Evolutionary conservation across 2,113 vertebrate species (phyloP).

Genomic region (Brachyhypopomus occidentalis): DNA sequence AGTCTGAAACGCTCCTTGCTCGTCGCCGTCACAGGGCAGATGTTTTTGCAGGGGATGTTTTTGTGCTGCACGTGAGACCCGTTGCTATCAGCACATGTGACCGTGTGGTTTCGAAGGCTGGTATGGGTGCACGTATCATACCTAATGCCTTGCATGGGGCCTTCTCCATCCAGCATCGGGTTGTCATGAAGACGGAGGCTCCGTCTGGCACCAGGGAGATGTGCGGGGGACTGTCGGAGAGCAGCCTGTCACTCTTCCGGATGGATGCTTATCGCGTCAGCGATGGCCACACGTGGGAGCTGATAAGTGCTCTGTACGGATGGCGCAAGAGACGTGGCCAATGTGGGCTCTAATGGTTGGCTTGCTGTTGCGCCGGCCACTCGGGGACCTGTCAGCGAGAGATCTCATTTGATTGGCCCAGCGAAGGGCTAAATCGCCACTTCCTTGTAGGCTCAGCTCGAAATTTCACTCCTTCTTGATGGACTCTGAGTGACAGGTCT

Average conservation of each 20-base stretch:
- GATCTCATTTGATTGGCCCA: slow-evolving; percentile 10
- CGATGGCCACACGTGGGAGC: neutral
- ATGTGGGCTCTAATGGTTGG: slow-evolving; percentile 22
- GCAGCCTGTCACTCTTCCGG: slow-evolving; percentile 18
- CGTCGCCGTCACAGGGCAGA: neutral
- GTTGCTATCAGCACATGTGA: neutral
- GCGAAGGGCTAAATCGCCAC: slow-evolving; percentile 18
- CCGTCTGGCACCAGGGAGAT: neutral
- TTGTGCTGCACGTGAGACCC: neutral
- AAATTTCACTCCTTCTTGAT: slow-evolving; percentile 8
- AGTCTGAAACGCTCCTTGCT: neutral
- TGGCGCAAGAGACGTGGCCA: neutral
- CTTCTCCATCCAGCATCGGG: neutral
- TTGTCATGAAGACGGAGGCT: slow-evolving; percentile 11
- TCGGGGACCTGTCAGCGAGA: neutral
- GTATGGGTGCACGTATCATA: neutral
- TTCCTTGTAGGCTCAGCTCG: slow-evolving; percentile 5
- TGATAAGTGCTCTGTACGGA: slow-evolving; percentile 25
- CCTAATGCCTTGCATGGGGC: neutral
- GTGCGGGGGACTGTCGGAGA: neutral
- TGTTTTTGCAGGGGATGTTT: neutral
- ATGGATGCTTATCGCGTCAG: slow-evolving; percentile 12
- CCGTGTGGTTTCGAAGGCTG: neutral
- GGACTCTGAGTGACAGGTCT: slow-evolving; percentile 15
- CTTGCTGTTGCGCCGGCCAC: neutral